phyloP scores from a whole-genome alignment of 2,888 invertebrate genomes.

The Drosophila subquinaria region DNA sequence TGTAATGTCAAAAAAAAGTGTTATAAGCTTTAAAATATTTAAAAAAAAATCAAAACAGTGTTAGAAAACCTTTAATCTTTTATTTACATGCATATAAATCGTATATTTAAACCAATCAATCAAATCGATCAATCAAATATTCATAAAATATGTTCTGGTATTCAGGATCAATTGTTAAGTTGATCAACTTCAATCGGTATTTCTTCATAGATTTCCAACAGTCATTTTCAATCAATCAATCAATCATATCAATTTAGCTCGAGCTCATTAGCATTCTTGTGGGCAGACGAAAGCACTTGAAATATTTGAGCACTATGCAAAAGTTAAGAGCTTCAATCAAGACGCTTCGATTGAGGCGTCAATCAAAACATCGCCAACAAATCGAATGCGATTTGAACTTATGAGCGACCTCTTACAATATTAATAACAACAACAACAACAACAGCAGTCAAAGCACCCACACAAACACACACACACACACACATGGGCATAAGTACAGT shows the following conservation, averaged over 20 bases:
- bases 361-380: slow-evolving; percentile 49
- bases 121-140: slow-evolving; percentile 5
- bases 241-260: slow-evolving; percentile 27
- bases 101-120: slow-evolving; percentile 1
- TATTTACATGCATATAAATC: neutral
- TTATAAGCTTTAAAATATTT: neutral
- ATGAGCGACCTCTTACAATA: slow-evolving; percentile 35
- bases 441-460: slow-evolving; percentile 29
- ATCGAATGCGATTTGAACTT: slow-evolving; percentile 41
- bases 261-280: slow-evolving; percentile 55
- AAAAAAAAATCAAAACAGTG: neutral
- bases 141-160: neutral
- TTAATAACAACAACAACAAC: neutral
- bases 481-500: slow-evolving; percentile 17
- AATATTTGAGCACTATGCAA: slow-evolving; percentile 1
- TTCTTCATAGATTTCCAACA: slow-evolving; percentile 1
- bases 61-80: neutral
- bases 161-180: neutral
- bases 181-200: neutral
- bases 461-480: slow-evolving; percentile 11
- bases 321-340: slow-evolving; percentile 54
- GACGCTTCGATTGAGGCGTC: slow-evolving; percentile 53
- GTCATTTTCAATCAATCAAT: slow-evolving; percentile 35
- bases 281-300: slow-evolving; percentile 6
- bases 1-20: neutral